These are phyloP conservation scores for Hedya salicella DNA, from an alignment of 2,888 invertebrate genomes.

Conservation along the genomic window DNA sequence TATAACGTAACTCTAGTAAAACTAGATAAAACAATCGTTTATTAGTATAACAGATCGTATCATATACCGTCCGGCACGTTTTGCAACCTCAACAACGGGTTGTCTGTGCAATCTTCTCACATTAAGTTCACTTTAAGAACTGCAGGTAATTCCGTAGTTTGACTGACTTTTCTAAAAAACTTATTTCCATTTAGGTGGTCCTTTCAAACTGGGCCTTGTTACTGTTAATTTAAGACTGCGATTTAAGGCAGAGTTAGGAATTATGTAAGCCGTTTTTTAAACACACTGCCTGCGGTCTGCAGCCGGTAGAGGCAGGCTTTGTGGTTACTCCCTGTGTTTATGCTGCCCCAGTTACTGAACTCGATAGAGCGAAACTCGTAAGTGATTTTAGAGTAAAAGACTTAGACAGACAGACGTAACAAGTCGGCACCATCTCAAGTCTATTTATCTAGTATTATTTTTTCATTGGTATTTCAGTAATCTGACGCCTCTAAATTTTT, in stretches of 20 bases:
- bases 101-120: conserved; percentile 28
- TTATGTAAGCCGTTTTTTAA: background rate
- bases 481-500: too few relatives aligned
- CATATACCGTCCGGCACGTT: conserved; percentile 14
- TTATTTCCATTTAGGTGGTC: background rate
- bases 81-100: conserved; percentile 19
- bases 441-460: too few relatives aligned
- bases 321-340: conserved; percentile 18
- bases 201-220: background rate
- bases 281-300: background rate
- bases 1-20: background rate
- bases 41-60: background rate
- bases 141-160: background rate
- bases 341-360: conserved; percentile 16
- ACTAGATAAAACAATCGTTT: conserved; percentile 13
- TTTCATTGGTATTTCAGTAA: too few relatives aligned
- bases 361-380: conserved; percentile 4
- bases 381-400: background rate
- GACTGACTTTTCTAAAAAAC: background rate
- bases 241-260: background rate
- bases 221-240: background rate
- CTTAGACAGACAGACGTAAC: too few relatives aligned
- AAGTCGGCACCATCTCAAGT: too few relatives aligned
- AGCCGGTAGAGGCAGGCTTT: conserved; percentile 12
- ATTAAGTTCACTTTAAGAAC: conserved; percentile 24